Evolutionary conservation across 64 coral and sea anemone genomes (phyloP).

Genomic region (Dendronephthya gigantea): DNA sequence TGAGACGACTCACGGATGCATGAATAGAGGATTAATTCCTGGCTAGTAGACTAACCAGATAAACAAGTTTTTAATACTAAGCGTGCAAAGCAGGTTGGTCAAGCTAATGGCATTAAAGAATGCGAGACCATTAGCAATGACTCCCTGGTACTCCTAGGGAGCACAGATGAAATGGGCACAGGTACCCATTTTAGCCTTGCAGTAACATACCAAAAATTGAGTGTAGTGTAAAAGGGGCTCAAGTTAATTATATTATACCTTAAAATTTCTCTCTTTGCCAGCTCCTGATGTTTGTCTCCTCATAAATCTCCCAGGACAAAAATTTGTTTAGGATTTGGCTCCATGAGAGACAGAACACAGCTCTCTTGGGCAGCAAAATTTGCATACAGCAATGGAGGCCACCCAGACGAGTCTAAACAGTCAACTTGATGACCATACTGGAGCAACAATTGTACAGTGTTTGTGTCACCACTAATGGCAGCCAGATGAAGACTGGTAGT

Average conservation of each 20-base stretch:
- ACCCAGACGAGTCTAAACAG: constrained; percentile 73
- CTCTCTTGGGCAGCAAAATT: constrained; percentile 88
- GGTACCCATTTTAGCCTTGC: too few relatives aligned
- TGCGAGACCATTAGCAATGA: too few relatives aligned
- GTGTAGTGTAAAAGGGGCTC: too few relatives aligned
- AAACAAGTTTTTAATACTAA: too few relatives aligned
- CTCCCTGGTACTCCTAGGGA: too few relatives aligned
- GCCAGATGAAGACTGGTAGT: constrained; percentile 82
- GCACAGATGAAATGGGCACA: too few relatives aligned
- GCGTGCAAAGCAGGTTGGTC: too few relatives aligned
- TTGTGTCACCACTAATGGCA: constrained; percentile 61
- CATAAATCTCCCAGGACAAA: constrained; percentile 66
- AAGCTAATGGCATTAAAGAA: too few relatives aligned
- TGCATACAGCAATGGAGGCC: constrained; percentile 86
- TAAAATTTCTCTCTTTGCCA: constrained; percentile 61
- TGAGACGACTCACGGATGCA: too few relatives aligned
- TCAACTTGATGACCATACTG: constrained; percentile 64
- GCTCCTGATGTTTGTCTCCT: constrained; percentile 35
- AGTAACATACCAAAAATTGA: too few relatives aligned
- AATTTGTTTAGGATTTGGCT: constrained; percentile 80
- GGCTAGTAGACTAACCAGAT: too few relatives aligned
- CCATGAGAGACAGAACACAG: constrained; percentile 85
- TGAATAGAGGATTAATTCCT: too few relatives aligned
- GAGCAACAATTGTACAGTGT: constrained; percentile 60
- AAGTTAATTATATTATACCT: constrained; percentile 37